Evolutionary conservation across 2,113 vertebrate genomes (phyloP), one percentile per base, ranked within the genome.

Genomic region (Xiphophorus hellerii): DNA sequence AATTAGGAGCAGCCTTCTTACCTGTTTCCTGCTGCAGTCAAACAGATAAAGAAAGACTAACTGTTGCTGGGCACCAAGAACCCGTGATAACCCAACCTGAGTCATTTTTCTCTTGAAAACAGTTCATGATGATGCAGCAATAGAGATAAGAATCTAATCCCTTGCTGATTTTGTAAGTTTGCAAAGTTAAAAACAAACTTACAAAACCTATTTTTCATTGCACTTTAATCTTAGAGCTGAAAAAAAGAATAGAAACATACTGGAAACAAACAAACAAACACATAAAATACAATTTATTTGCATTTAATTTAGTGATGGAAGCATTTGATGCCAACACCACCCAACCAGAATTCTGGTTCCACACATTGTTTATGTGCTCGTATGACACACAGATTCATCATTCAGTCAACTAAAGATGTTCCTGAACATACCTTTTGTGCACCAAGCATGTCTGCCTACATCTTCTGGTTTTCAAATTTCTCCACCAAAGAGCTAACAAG

Each of bases 21-120:
- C 60, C 58, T 37, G 63, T 77, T 87, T 89, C 81, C 78, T 69
- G 48, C 31, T 74, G 66, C 35, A 71, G 25, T 28, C 27, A 31
- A 27, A 71, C n/a, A 70, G 60, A 12, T 71, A 73, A 25, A 68
- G 17, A 65, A 13, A 39, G 4, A 8, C 1, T 17, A 22, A 8
- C 64, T 31, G 44, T n/a, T 29, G 51, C 3, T 61, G 27, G 11
- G 20, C 7, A 42, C 30, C 29, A 15, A 28, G 13, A 51, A 25
- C 13, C 65, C 29, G 35, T 12, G 0, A 62, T 64, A 31, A 31
- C 58, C 29, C 11, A 6, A 69, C 64, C 9, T 0, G 4, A 66
- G 15, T 51, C 63, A 42, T 13, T 5, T 28, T 58, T 31, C 5
- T 67, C 14, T 33, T 30, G 6, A 51, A 64, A 28, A 11, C 7